Evolutionary conservation across 2,888 invertebrate genomes (phyloP).

Genomic region (Agrotis exclamationis): DNA sequence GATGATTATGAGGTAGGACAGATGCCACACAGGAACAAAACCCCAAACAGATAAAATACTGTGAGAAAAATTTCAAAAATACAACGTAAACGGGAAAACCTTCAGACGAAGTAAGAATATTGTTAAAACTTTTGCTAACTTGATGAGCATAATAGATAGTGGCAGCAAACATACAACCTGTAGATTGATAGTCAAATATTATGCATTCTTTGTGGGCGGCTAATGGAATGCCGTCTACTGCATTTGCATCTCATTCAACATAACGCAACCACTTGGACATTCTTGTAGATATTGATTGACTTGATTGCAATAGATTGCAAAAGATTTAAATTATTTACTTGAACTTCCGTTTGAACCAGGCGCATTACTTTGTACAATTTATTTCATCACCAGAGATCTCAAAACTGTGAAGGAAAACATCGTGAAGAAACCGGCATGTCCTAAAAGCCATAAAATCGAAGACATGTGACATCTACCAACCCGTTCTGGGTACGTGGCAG

Average conservation of each 20-base stretch:
- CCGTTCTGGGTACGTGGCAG: too few relatives aligned
- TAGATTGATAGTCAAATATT: conserved; percentile 52
- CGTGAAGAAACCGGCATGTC: too few relatives aligned
- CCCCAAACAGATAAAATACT: background rate
- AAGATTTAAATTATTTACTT: too few relatives aligned
- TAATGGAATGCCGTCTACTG: conserved; percentile 64
- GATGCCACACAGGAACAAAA: too few relatives aligned
- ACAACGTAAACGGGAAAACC: background rate
- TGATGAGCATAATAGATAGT: conserved; percentile 24
- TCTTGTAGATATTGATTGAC: conserved; percentile 8
- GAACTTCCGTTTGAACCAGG: too few relatives aligned
- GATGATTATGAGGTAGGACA: too few relatives aligned
- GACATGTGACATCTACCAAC: too few relatives aligned
- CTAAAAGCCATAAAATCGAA: too few relatives aligned
- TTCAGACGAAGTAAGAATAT: background rate
- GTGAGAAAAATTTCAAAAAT: background rate
- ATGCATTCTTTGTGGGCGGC: conserved; percentile 62
- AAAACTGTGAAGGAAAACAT: too few relatives aligned
- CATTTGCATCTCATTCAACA: conserved; percentile 63
- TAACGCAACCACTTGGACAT: conserved; percentile 24
- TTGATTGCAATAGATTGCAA: conserved; percentile 1
- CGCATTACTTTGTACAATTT: too few relatives aligned
- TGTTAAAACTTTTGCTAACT: conserved; percentile 9
- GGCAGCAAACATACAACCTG: conserved; percentile 32
- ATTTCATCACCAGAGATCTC: too few relatives aligned